phyloP scores from a whole-genome alignment of 2,113 vertebrate species.

The Chaetops frenatus region DNA sequence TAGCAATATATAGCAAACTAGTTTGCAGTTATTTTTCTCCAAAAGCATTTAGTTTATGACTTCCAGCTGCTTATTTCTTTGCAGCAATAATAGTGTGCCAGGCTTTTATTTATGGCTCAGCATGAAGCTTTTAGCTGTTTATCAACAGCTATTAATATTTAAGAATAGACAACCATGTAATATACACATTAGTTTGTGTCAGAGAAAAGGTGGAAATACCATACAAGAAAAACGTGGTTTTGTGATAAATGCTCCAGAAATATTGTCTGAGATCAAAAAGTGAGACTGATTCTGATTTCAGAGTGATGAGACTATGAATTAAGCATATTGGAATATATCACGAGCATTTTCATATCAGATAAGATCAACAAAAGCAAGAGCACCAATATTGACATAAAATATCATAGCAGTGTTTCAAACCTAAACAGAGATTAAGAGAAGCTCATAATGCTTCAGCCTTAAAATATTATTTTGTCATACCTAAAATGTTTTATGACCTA shows the following conservation, averaged over 20 bases:
- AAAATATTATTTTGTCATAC: background rate
- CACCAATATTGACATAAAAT: background rate
- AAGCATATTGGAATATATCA: background rate
- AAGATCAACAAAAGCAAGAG: background rate
- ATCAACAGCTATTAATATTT: constrained; percentile 33
- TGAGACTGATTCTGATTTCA: background rate
- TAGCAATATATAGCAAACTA: background rate
- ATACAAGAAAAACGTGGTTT: background rate
- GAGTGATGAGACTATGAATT: background rate
- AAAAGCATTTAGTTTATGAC: background rate
- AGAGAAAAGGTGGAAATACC: background rate
- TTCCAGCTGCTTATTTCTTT: constrained; percentile 28
- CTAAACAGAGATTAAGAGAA: background rate
- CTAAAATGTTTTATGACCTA: background rate
- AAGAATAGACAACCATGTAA: background rate
- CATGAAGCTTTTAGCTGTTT: constrained; percentile 11
- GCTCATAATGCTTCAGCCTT: background rate
- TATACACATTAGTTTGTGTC: background rate
- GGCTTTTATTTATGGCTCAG: background rate
- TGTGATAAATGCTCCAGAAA: background rate
- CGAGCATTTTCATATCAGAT: background rate
- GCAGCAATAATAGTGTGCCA: background rate
- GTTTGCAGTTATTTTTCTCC: background rate
- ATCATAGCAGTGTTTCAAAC: background rate
- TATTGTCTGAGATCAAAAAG: background rate